phyloP scores from a whole-genome alignment of 2,113 vertebrate genomes.

The Tympanuchus pallidicinctus region DNA sequence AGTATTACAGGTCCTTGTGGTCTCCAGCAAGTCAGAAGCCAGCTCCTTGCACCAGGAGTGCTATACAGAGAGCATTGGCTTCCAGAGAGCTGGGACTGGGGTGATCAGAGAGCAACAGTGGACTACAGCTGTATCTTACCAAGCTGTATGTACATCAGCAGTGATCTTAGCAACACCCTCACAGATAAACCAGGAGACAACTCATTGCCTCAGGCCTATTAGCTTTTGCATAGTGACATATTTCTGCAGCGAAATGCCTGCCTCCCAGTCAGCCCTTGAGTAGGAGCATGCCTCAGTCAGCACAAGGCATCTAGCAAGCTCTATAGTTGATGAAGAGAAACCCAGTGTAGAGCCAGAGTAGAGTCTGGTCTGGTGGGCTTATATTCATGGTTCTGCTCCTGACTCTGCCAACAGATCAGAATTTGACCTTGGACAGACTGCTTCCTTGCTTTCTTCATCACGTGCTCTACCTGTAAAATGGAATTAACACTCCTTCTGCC shows the following conservation, averaged over 20 bases:
- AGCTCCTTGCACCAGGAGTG: background rate
- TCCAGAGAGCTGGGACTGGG: background rate
- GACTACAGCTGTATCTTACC: background rate
- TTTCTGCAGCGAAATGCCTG: background rate
- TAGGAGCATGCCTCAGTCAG: background rate
- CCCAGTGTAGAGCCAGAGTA: background rate
- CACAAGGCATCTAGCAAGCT: background rate
- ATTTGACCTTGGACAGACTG: conserved; percentile 37
- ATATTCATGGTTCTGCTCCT: background rate
- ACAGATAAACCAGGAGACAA: background rate
- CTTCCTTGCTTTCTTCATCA: background rate
- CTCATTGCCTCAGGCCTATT: background rate
- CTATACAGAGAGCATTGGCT: background rate
- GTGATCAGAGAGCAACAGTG: background rate
- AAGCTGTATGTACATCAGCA: background rate
- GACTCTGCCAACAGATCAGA: conserved; percentile 2
- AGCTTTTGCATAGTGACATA: background rate
- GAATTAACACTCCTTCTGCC: background rate
- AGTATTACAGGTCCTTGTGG: conserved; percentile 12
- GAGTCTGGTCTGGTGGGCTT: background rate
- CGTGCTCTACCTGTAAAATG: background rate
- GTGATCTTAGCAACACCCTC: background rate
- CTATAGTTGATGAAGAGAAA: background rate
- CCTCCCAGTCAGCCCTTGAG: background rate
- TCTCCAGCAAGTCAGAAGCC: background rate